Percentiles rank a stretch among this genome's conserved stretches.
Evolutionary conservation across 2,113 vertebrate genomes (phyloP).

Genomic region (Cebidichthys violaceus): DNA sequence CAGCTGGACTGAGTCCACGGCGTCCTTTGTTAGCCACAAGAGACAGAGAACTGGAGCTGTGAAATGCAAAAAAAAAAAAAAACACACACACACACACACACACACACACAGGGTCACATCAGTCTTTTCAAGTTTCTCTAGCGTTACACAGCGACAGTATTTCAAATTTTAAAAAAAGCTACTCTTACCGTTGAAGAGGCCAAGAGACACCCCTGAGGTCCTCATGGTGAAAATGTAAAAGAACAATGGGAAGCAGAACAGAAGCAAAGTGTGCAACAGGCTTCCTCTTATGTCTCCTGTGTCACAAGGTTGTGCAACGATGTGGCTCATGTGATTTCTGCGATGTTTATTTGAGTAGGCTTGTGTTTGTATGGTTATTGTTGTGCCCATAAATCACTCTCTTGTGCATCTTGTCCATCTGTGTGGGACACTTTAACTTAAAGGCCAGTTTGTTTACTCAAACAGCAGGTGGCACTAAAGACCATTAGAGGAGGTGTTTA

Average conservation of each 20-base stretch:
- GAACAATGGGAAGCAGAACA: conserved; percentile 11
- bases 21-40: conserved; percentile 35
- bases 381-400: too few relatives aligned
- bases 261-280: neutral
- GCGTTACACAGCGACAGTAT: neutral
- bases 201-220: neutral
- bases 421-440: neutral
- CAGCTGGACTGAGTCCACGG: conserved; percentile 38
- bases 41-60: conserved; percentile 50
- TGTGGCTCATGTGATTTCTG: rapidly evolving
- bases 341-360: neutral
- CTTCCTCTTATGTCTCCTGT: conserved; percentile 32
- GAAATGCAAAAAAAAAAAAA: conserved; percentile 28
- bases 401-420: neutral
- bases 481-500: conserved; percentile 8
- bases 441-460: neutral
- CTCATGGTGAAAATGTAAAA: conserved; percentile 29
- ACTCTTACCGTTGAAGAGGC: conserved; percentile 51
- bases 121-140: neutral
- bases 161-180: neutral
- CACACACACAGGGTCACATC: too few relatives aligned
- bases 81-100: too few relatives aligned
- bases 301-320: conserved; percentile 8
- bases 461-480: conserved; percentile 70
- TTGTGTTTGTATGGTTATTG: neutral